Percentiles rank a stretch among this genome's conserved stretches.
These are phyloP conservation scores for Etheostoma spectabile DNA, from an alignment of 2,113 vertebrate species.

Conservation along the genomic window DNA sequence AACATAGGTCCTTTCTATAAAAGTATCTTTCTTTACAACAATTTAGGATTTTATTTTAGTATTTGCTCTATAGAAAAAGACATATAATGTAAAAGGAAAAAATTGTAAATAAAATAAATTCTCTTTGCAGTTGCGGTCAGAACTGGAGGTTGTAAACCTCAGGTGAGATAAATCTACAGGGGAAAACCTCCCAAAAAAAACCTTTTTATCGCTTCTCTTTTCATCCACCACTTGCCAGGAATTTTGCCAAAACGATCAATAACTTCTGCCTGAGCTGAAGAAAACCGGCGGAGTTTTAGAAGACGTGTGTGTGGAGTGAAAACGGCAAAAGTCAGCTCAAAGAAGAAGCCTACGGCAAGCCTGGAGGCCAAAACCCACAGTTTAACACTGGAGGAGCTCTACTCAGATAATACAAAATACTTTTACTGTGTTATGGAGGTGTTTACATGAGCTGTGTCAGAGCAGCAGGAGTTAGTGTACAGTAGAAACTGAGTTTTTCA, in stretches of 20 bases:
- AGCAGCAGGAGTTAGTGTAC: too few species aligned
- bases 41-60: too few species aligned
- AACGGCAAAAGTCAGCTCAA: slow-evolving; percentile 31
- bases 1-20: too few species aligned
- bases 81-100: background rate
- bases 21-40: too few species aligned
- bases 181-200: background rate
- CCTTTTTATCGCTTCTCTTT: slow-evolving; percentile 21
- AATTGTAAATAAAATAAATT: background rate
- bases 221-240: slow-evolving; percentile 5
- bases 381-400: background rate
- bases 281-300: background rate
- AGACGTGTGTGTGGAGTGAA: slow-evolving; percentile 9
- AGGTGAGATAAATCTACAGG: slow-evolving; percentile 16
- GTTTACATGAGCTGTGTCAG: background rate
- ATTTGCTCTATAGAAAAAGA: too few species aligned
- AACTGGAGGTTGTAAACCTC: slow-evolving; percentile 3
- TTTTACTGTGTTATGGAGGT: background rate
- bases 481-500: too few species aligned
- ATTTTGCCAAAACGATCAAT: slow-evolving; percentile 47
- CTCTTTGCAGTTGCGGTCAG: slow-evolving; percentile 5
- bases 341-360: slow-evolving; percentile 48
- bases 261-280: slow-evolving; percentile 10
- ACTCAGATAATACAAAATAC: background rate
- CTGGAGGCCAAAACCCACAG: slow-evolving; percentile 30